Evolutionary conservation across 2,888 invertebrate genomes (phyloP).

Genomic region (Nemoura dubitans): DNA sequence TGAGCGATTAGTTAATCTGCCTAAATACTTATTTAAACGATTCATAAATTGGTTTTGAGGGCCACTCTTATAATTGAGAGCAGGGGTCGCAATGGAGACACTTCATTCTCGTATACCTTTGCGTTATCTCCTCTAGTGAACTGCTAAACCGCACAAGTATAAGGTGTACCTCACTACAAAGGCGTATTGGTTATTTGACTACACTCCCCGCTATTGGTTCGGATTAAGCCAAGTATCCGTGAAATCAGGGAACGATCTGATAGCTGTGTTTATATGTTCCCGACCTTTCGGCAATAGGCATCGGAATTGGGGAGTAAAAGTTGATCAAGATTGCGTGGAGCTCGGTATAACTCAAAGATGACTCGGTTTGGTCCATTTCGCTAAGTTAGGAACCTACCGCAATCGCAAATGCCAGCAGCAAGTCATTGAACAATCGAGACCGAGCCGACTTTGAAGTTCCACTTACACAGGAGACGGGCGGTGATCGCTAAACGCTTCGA

Average conservation of each 20-base stretch:
- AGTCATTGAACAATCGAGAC: slow-evolving; percentile 26
- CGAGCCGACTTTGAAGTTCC: neutral
- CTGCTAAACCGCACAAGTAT: neutral
- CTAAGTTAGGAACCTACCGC: neutral
- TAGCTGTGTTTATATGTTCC: slow-evolving; percentile 27
- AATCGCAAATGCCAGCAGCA: neutral
- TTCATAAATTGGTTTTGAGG: neutral
- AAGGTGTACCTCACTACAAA: neutral
- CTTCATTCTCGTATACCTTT: neutral
- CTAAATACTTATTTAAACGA: neutral
- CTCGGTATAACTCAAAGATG: slow-evolving; percentile 19
- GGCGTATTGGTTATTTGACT: neutral
- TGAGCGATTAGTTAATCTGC: neutral
- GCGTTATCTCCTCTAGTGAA: neutral
- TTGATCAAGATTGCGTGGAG: slow-evolving; percentile 21
- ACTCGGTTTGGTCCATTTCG: slow-evolving; percentile 30
- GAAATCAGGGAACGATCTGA: slow-evolving; percentile 27
- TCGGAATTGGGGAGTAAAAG: slow-evolving; percentile 12
- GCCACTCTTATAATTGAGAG: neutral
- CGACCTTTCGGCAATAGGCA: neutral
- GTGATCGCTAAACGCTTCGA: neutral
- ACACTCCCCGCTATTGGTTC: neutral
- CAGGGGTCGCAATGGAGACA: neutral
- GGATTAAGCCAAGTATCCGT: slow-evolving; percentile 1
- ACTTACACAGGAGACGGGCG: neutral